Evolutionary conservation across 2,888 invertebrate genomes (phyloP).

Genomic region (Cephus nigrinus): DNA sequence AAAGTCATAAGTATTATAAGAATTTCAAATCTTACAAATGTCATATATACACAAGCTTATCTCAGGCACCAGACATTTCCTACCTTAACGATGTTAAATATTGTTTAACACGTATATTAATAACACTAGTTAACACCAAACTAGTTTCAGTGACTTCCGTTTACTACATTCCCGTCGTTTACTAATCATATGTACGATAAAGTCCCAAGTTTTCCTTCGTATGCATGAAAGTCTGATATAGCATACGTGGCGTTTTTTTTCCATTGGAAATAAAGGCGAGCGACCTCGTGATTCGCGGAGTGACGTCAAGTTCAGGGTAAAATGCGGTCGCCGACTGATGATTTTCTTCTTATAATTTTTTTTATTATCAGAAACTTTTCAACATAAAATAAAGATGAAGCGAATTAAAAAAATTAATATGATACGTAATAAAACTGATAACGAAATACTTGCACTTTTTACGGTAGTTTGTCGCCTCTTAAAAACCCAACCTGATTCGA

Average conservation of each 20-base stretch:
- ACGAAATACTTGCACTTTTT: neutral
- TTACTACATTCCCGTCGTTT: neutral
- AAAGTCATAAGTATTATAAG: neutral
- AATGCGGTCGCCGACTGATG: neutral
- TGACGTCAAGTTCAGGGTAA: constrained; percentile 6
- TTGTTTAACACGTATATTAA: neutral
- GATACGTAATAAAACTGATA: neutral
- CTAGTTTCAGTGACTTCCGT: neutral
- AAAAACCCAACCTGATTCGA: neutral
- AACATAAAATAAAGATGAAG: neutral
- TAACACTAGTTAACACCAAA: neutral
- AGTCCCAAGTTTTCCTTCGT: neutral
- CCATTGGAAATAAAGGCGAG: neutral
- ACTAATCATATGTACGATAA: neutral
- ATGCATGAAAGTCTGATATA: neutral
- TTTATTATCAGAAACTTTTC: neutral
- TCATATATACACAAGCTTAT: too few species aligned
- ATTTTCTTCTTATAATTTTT: neutral
- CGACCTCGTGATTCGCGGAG: neutral
- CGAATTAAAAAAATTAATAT: neutral
- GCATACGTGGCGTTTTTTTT: neutral
- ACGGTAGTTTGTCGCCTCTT: neutral
- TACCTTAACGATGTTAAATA: neutral
- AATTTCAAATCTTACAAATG: neutral
- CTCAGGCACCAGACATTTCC: neutral